Evolutionary conservation across 1,140 invertebrate species (phyloP).

Genomic region (Pollicipes pollicipes): DNA sequence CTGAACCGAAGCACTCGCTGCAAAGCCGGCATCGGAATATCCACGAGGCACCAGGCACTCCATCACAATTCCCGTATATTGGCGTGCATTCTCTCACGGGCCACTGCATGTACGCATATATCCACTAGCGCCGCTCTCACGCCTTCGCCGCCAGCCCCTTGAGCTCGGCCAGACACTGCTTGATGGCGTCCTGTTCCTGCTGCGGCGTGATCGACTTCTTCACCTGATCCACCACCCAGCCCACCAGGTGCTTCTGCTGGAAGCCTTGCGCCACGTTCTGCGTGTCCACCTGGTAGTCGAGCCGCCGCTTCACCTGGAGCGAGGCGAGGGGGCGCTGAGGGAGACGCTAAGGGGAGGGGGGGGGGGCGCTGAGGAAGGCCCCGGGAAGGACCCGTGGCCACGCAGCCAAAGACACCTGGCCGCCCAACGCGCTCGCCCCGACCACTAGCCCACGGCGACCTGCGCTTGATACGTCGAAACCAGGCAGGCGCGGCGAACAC

Average conservation of each 20-base stretch:
- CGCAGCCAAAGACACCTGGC: too few relatives aligned
- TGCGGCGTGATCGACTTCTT: conserved; percentile 71
- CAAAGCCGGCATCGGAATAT: too few relatives aligned
- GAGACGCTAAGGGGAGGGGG: conserved; percentile 17
- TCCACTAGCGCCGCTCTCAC: neutral
- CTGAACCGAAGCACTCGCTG: too few relatives aligned
- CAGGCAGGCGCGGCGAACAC: too few relatives aligned
- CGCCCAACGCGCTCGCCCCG: too few relatives aligned
- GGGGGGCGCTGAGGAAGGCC: conserved; percentile 7
- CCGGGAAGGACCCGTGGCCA: too few relatives aligned
- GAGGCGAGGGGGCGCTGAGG: conserved; percentile 9
- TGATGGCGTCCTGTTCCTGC: conserved; percentile 74
- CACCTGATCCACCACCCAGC: conserved; percentile 76
- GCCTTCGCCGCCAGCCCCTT: conserved; percentile 40
- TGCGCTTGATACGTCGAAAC: too few relatives aligned
- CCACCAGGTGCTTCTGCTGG: conserved; percentile 79
- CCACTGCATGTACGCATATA: neutral
- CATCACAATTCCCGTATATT: neutral
- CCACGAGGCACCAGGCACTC: too few relatives aligned
- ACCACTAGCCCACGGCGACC: too few relatives aligned
- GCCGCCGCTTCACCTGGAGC: conserved; percentile 52
- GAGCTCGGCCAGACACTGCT: conserved; percentile 75
- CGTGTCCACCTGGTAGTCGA: conserved; percentile 81
- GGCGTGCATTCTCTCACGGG: neutral
- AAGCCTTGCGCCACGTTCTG: conserved; percentile 56